phyloP scores from a whole-genome alignment of 2,113 vertebrate genomes.

The Procapra przewalskii region DNA sequence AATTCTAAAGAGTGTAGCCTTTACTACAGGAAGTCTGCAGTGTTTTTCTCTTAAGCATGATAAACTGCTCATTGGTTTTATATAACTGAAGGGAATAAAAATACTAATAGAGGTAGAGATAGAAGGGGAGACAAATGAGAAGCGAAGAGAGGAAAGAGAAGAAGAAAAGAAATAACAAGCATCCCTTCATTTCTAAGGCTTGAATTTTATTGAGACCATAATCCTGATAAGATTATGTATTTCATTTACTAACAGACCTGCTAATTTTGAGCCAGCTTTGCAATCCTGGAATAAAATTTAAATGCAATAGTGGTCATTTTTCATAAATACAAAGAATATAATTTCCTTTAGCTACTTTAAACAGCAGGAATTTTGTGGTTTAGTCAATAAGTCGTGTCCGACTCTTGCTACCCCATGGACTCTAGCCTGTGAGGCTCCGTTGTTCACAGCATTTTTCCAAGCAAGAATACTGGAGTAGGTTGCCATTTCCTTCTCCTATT shows the following conservation, averaged over 20 bases:
- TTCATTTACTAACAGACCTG: background rate
- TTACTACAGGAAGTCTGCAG: background rate
- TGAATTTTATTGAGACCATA: background rate
- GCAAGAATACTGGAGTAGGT: background rate
- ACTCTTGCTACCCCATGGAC: background rate
- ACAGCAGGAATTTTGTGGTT: background rate
- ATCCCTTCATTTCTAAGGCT: background rate
- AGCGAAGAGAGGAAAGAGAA: background rate
- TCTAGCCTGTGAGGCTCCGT: background rate
- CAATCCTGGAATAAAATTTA: background rate
- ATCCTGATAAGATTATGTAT: background rate
- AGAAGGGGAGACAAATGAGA: background rate
- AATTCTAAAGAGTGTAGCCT: background rate
- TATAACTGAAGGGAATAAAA: background rate
- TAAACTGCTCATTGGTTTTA: background rate
- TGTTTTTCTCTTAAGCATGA: background rate
- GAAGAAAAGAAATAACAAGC: background rate
- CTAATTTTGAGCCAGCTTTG: background rate
- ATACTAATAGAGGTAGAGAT: background rate
- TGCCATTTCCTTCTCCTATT: background rate
- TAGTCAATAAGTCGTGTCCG: accelerated
- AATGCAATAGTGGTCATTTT: background rate
- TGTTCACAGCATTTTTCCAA: background rate
- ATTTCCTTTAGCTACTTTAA: background rate
- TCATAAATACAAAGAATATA: background rate